phyloP scores from a whole-genome alignment of 2,113 vertebrate species.

The Epinephelus lanceolatus region DNA sequence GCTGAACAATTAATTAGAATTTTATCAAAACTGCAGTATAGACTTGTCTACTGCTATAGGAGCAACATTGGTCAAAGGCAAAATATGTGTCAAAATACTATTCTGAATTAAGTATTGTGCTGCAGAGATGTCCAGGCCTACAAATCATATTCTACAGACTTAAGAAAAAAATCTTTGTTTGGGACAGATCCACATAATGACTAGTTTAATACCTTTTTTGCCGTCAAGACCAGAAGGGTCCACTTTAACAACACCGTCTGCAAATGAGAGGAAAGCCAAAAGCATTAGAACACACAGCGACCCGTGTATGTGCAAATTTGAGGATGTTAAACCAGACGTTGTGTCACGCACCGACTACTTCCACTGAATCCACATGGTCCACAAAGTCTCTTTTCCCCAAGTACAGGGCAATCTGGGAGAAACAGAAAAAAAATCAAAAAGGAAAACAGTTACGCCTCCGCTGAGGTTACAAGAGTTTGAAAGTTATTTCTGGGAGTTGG shows the following conservation, averaged over 20 bases:
- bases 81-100: too few relatives aligned
- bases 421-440: constrained; percentile 38
- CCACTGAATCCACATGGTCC: constrained; percentile 86
- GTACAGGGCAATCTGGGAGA: constrained; percentile 88
- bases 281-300: background rate
- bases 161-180: too few relatives aligned
- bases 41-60: too few relatives aligned
- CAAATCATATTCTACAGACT: too few relatives aligned
- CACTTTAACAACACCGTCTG: constrained; percentile 90
- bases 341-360: constrained; percentile 87
- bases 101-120: too few relatives aligned
- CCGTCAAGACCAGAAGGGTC: constrained; percentile 88
- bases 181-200: too few relatives aligned
- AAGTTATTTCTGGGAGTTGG: constrained; percentile 67
- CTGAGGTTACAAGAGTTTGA: constrained; percentile 39
- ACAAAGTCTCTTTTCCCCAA: constrained; percentile 92
- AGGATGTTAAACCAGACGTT: background rate
- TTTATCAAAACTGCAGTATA: too few relatives aligned
- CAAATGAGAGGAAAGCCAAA: constrained; percentile 15
- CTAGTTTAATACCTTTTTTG: constrained; percentile 86
- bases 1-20: too few relatives aligned
- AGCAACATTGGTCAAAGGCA: too few relatives aligned
- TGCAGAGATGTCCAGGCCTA: too few relatives aligned
- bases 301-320: background rate
- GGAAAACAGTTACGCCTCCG: constrained; percentile 40